Evolutionary conservation across 2,888 invertebrate species (phyloP), one percentile per base, ranked within the genome.

Genomic region (Hypsopygia costalis): DNA sequence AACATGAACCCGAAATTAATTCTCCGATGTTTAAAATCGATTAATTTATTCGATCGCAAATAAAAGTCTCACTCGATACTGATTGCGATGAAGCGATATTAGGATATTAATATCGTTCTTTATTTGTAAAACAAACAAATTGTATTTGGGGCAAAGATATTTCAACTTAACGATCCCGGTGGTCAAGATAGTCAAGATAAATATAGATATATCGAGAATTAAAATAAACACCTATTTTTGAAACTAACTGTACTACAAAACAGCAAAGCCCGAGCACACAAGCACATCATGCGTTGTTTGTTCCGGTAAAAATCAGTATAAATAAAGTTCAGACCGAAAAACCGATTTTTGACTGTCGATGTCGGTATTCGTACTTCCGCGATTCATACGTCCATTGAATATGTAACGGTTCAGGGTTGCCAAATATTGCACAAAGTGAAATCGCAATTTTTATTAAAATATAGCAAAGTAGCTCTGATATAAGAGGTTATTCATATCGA

Each of bases 311-410:
- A 25, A 36, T 46, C 55, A 48, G 16, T 16, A 60, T 60, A 76
- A 73, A 81, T 80, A 74, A 71, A 71, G 56, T 58, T 52, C 50
- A 46, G 50, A 51, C 55, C 56, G 62, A 67, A 65, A 77, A 68
- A 63, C 52, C 50, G 54, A 51, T 46, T 48, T 55, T 57, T 54
- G 46, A 45, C 55, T 50, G 52, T 41, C 56, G 4, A n/a, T n/a
- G n/a, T n/a, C n/a, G n/a, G n/a, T n/a, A n/a, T n/a, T n/a, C 43
- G 60, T 54, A 67, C 75, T 82, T 81, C 81, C 79, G 78, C 70
- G 71, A 63, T 48, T 54, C 68, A 75, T 79, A 72, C 69, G 68
- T 82, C 66, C 60, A 76, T 71, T 58, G 39, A 43, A 41, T 47
- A 52, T 44, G 36, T 29, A 34, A 28, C 9, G 32, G 34, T 25